Conservation (phyloP, 2,113 vertebrate genomes). For the Peromyscus leucopus region DNA sequence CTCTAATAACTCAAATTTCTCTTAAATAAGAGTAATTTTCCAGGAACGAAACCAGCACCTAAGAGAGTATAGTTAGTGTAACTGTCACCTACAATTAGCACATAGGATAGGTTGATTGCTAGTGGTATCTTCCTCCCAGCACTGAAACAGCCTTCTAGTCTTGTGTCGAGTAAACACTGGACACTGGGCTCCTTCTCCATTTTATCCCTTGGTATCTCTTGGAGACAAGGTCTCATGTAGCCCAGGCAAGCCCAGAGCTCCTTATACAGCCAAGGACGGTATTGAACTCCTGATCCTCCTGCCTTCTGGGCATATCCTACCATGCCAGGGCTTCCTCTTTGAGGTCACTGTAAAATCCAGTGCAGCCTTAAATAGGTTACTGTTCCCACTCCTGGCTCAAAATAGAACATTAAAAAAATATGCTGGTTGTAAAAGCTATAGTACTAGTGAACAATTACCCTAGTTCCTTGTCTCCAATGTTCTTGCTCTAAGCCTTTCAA, state of each 20-base stretch:
- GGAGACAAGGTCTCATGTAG: neutral
- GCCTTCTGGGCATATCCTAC: neutral
- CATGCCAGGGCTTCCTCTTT: too few relatives aligned
- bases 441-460: neutral
- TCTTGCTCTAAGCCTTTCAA: neutral
- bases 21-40: conserved; percentile 53
- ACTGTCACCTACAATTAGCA: conserved; percentile 18
- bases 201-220: neutral
- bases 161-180: neutral
- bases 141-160: conserved; percentile 37
- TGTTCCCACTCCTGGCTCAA: neutral
- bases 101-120: conserved; percentile 19
- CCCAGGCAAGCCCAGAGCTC: neutral
- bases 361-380: neutral
- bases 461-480: neutral
- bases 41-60: conserved; percentile 29
- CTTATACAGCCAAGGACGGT: neutral
- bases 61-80: conserved; percentile 58
- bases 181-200: neutral
- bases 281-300: neutral
- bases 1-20: conserved; percentile 45
- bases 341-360: conserved; percentile 30
- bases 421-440: neutral
- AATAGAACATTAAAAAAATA: neutral
- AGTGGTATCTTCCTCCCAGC: neutral